Conservation (phyloP, 1,140 invertebrate genomes). For the Drosophila sulfurigaster region DNA sequence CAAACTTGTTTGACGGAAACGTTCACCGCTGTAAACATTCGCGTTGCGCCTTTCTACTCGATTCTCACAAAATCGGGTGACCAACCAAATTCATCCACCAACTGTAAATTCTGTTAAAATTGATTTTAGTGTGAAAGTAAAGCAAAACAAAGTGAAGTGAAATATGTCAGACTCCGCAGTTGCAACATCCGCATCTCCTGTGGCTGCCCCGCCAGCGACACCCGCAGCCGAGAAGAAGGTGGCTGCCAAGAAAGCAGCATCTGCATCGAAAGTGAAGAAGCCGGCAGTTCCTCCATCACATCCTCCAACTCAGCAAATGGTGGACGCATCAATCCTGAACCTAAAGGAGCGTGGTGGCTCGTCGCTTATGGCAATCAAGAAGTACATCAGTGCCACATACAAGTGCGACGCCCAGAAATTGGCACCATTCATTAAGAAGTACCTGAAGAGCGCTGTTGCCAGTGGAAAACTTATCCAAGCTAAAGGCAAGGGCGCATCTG, state of each 20-base stretch:
- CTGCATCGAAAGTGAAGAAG: conserved; percentile 40
- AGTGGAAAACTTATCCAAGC: too few species aligned
- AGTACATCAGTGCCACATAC: too few species aligned
- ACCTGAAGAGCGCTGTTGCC: too few species aligned
- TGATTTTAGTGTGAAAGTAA: too few species aligned
- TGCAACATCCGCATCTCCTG: conserved; percentile 43
- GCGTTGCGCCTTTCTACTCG: too few species aligned
- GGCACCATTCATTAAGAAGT: too few species aligned
- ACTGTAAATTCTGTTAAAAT: too few species aligned
- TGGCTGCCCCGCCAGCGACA: conserved; percentile 23
- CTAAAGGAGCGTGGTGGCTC: conserved; percentile 88
- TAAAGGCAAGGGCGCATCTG: too few species aligned
- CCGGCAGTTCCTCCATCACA: conserved; percentile 78
- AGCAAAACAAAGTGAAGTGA: neutral
- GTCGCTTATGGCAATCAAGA: conserved; percentile 88
- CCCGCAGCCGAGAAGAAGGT: conserved; percentile 4
- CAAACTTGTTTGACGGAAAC: too few species aligned
- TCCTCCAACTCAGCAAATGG: conserved; percentile 86
- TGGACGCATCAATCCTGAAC: conserved; percentile 87
- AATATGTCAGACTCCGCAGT: conserved; percentile 20
- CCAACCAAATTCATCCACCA: neutral
- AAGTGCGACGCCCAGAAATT: too few species aligned
- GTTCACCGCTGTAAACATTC: too few species aligned
- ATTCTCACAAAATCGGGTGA: too few species aligned
- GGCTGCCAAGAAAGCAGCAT: conserved; percentile 26